Base-by-base conservation (phyloP, 1,140 invertebrate genomes). In the Palaemon carinicauda region DNA sequence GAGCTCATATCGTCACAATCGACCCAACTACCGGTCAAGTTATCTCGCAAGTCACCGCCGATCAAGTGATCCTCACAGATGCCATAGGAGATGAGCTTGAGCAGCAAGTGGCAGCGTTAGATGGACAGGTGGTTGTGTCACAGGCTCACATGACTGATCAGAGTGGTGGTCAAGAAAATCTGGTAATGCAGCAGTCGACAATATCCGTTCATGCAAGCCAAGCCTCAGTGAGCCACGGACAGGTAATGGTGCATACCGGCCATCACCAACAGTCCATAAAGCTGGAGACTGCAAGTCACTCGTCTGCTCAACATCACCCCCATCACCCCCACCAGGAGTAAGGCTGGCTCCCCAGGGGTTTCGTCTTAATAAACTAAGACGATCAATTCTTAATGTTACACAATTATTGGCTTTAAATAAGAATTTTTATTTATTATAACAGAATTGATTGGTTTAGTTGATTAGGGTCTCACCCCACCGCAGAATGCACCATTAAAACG, bases 1-100 rank as follows among this genome's bases (percentile, higher is more conserved):
- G 89, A 10, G 89, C 89, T 21, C 89, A 89, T 33, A 89, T 89
- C 17, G 89, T 89, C 51, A 89, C 89, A n/a, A 89, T 89, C 56
- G 89, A 89, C 73, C 89, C 89, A 7, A 73, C 89, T 9, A 89
- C 89, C 24, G 89, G 89, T 17, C 89, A 89, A 73, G 89, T 89
- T 17, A 73, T 89, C 15, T 89, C 89, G 0, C 89, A 89, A 53
- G 89, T 89, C 1, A 89, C 89, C 10, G 89, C 89, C 3, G 89
- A 89, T 27, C 89, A 89, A 56, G 87, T 89, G 4, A 88, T 89
- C 29, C 77, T 89, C 7, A 78, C 88, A 14, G 85, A 87, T 51
- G 65, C 52, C 54, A 77, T 87, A 19, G 71, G 71, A 3, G 85
- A 87, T 65, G 85, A 87, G 17, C 50, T 87, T 21, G 85, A 87